Evolutionary conservation across 2,113 vertebrate genomes (phyloP).

Genomic region (Sinocyclocheilus anophthalmus): DNA sequence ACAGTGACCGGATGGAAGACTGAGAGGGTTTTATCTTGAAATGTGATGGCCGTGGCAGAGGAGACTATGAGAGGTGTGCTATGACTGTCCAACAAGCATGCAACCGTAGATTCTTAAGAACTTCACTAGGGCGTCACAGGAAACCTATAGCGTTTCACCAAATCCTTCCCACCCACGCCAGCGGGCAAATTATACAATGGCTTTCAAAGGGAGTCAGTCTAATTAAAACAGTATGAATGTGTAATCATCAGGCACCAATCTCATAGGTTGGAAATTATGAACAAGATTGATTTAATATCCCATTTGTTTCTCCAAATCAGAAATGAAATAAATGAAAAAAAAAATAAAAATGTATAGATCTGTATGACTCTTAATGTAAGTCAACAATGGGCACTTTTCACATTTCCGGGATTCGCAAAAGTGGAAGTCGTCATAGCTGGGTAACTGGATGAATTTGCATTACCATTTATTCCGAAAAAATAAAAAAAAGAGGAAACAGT

Average conservation of each 20-base stretch:
- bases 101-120: conserved; percentile 63
- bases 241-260: background rate
- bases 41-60: conserved; percentile 63
- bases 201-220: background rate
- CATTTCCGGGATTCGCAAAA: background rate
- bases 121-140: conserved; percentile 10
- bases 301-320: background rate
- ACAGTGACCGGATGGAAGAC: conserved; percentile 69
- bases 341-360: background rate
- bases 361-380: background rate
- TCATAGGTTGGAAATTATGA: too few relatives aligned
- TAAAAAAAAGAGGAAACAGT: background rate
- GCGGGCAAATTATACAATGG: too few relatives aligned
- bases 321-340: background rate
- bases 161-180: background rate
- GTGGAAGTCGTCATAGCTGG: background rate
- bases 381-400: background rate
- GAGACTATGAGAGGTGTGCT: conserved; percentile 54
- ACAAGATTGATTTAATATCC: background rate
- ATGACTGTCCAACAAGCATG: conserved; percentile 62
- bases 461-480: too few relatives aligned
- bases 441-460: background rate
- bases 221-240: background rate
- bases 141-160: conserved; percentile 1
- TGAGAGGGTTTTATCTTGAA: conserved; percentile 70